Conservation (phyloP, 2,113 vertebrate genomes). For the Xerus inauris region DNA sequence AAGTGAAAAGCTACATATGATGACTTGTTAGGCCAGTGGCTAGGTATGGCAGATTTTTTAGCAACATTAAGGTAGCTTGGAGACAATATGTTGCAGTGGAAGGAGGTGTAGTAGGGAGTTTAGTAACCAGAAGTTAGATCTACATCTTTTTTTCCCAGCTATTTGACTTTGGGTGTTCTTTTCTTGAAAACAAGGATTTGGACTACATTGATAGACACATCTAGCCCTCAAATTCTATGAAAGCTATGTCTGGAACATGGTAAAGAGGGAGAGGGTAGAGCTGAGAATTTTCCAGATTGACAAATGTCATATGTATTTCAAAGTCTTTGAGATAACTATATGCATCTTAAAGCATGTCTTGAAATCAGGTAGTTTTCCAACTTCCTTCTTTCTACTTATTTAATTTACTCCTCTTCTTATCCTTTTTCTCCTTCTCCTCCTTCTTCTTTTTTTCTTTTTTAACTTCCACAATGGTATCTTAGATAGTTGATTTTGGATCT, state of each 20-base stretch:
- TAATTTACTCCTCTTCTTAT: neutral
- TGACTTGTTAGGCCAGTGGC: neutral
- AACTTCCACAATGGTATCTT: neutral
- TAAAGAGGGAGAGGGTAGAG: neutral
- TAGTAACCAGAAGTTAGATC: neutral
- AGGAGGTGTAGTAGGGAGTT: neutral
- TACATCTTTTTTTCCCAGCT: neutral
- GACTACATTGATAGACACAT: neutral
- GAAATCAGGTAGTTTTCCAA: neutral
- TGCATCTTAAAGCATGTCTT: neutral
- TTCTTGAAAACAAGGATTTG: neutral
- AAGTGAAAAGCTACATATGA: neutral
- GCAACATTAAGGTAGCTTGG: neutral
- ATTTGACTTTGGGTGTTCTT: neutral
- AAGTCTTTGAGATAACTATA: neutral
- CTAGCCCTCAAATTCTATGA: neutral
- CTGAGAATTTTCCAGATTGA: neutral
- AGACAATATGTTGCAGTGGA: neutral
- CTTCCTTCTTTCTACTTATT: neutral
- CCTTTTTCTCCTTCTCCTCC: no score
- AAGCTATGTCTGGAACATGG: neutral
- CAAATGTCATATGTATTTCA: neutral
- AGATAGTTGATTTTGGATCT: neutral
- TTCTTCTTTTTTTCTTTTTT: neutral
- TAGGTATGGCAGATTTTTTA: neutral